phyloP scores from a whole-genome alignment of 53 echinoderm and acorn worm genomes.

The Antedon mediterranea region DNA sequence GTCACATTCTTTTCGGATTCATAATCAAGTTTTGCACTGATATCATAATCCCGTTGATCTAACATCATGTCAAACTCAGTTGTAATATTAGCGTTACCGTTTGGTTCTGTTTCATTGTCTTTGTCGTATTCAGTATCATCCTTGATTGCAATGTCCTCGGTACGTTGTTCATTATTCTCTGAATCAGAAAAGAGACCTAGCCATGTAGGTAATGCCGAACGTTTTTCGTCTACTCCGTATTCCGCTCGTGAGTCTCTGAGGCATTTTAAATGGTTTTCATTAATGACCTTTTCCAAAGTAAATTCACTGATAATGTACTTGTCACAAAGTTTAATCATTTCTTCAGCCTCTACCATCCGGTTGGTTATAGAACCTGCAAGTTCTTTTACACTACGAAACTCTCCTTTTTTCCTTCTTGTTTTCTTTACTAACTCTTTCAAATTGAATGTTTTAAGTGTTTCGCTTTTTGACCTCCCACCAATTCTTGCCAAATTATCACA shows the following conservation, averaged over 20 bases:
- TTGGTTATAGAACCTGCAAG: neutral
- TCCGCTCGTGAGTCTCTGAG: neutral
- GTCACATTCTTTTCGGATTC: neutral
- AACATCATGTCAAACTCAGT: neutral
- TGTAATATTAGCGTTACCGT: neutral
- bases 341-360: neutral
- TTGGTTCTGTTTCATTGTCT: neutral
- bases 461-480: conserved; percentile 32
- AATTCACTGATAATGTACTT: conserved; percentile 3
- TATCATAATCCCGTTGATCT: neutral
- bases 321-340: neutral
- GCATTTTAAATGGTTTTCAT: conserved; percentile 4
- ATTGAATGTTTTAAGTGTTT: conserved; percentile 15
- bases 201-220: neutral
- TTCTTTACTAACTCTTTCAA: neutral
- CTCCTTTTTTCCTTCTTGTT: too few relatives aligned
- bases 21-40: neutral
- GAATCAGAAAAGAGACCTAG: neutral
- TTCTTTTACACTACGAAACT: neutral
- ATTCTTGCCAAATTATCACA: conserved; percentile 47
- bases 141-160: neutral
- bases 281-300: conserved; percentile 9
- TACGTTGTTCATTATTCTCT: neutral
- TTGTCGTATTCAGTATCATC: neutral
- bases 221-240: neutral